Evolutionary conservation across 2,888 invertebrate genomes (phyloP), one percentile per base, ranked within the genome.

Genomic region (Drosophila paracracens): DNA sequence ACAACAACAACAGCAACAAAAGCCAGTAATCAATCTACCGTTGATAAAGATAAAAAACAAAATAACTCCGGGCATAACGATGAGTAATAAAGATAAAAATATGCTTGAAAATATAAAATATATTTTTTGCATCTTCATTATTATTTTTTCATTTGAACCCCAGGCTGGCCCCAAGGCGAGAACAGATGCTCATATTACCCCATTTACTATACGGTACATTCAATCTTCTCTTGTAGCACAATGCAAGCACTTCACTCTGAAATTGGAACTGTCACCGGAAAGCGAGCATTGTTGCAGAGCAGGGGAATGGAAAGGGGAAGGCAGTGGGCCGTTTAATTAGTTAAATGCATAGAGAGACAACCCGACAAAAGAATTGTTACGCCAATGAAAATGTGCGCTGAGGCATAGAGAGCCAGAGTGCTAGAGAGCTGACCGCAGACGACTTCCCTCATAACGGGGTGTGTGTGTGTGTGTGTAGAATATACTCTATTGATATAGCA

Each of bases 351-450:
- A 82, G 65, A 81, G 71, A 81, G 74, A 25, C 53, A 25, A 79
- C 63, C 56, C 60, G 73, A 61, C 70, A 64, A 73, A 82, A 73
- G 79, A 90, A 90, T 83, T 75, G 87, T 77, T 88, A 70, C 81
- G 79, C 74, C 87, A 86, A 83, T 86, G 90, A 77, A 90, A 86
- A 77, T 74, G 87, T 77, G 81, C 89, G 77, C 65, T 73, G 76
- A 77, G 73, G 75, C 86, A 77, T 90, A 65, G 75, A 69, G 74
- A 46, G 16, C 46, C 46, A 25, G 46, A 25, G 21, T 21, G 21
- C 46, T 46, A 4, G 21, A 85, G 67, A 78, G 54, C 60, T 66
- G 67, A 74, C 90, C 81, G 74, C 79, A 79, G 56, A 36, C 8
- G 36, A 31, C 18, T 38, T 56, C 27, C 25, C n/a, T 13, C 46